Evolutionary conservation across 2,888 invertebrate genomes (phyloP), one percentile per base, ranked within the genome.

Genomic region (Seladonia tumulorum): DNA sequence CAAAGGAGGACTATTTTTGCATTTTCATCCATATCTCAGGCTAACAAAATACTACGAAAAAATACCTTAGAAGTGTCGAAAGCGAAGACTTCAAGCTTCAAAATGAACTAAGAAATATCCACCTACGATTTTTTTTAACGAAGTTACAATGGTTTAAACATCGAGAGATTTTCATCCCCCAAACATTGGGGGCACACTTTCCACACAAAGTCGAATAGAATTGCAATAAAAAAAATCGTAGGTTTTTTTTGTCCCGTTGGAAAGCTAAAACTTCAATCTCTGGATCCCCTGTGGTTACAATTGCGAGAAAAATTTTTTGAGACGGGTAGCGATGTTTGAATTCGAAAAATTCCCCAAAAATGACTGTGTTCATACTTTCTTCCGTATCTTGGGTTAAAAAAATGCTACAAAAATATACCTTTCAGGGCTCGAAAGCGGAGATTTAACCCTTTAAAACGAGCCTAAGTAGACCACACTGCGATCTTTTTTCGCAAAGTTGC

Each of bases 11-110:
- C 49, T 7, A 18, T 18, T 49, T 49, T 49, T 49, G 7, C 18
- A 7, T 18, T 49, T 2, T 7, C 18, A 2, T 18, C 8, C 8
- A 7, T 53, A 53, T 8, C 8, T 22, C 49, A 8, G 49, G 7
- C 8, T 22, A 53, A 53, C 2, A 8, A 22, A 22, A 22, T 0
- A 0, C 8, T 22, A 8, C 22, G 8, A 2, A 22, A 22, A 22
- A 22, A 7, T 0, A 0, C 0, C 49, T 22, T 0, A 0, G 0
- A 53, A 0, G 0, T 0, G 0, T 2, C 2, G 10, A 53, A 53
- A 53, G 3, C 10, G 10, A 0, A 53, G 53, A n/a, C n/a, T n/a
- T 10, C 1, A 4, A 22, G 10, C n/a, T 53, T 53, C 4, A 53
- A n/a, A 53, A 53, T 53, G 22, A n/a, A 22, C 10, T 53, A 2